These are phyloP conservation scores for Eurytoma californica DNA, from an alignment of 2,888 invertebrate genomes.

Conservation along the genomic window DNA sequence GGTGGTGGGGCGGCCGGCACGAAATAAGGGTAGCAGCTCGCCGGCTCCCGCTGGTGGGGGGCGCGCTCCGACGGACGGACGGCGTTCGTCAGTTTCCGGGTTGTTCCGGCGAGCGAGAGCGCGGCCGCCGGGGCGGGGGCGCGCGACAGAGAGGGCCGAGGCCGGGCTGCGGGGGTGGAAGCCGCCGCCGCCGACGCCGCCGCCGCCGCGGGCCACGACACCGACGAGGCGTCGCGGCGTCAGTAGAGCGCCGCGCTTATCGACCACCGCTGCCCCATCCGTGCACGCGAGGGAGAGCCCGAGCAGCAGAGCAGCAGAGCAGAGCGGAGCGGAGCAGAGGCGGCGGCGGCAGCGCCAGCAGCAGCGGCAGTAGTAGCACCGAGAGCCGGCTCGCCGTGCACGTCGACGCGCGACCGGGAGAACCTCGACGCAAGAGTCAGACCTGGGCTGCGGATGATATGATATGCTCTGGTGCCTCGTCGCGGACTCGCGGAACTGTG, in stretches of 20 bases:
- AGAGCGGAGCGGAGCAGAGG: too few relatives aligned
- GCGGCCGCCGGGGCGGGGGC: slow-evolving; percentile 57
- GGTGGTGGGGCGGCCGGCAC: slow-evolving; percentile 5
- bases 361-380: slow-evolving; percentile 9
- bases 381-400: slow-evolving; percentile 1
- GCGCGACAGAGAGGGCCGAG: slow-evolving; percentile 25
- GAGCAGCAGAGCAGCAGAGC: slow-evolving; percentile 55
- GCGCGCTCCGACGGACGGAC: neutral
- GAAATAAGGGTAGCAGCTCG: slow-evolving; percentile 39
- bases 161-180: slow-evolving; percentile 58
- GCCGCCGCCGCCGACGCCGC: slow-evolving; percentile 57
- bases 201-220: slow-evolving; percentile 75
- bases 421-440: neutral
- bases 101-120: slow-evolving; percentile 65
- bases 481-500: slow-evolving; percentile 57
- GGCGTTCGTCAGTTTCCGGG: slow-evolving; percentile 71
- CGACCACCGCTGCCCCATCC: slow-evolving; percentile 68
- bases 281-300: slow-evolving; percentile 45
- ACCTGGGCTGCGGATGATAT: neutral
- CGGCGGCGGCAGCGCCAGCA: neutral
- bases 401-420: neutral
- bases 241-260: slow-evolving; percentile 73
- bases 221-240: slow-evolving; percentile 76
- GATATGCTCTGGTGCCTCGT: slow-evolving; percentile 56
- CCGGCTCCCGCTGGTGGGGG: neutral